Conservation (phyloP, 2,113 vertebrate genomes). For the Sula dactylatra region DNA sequence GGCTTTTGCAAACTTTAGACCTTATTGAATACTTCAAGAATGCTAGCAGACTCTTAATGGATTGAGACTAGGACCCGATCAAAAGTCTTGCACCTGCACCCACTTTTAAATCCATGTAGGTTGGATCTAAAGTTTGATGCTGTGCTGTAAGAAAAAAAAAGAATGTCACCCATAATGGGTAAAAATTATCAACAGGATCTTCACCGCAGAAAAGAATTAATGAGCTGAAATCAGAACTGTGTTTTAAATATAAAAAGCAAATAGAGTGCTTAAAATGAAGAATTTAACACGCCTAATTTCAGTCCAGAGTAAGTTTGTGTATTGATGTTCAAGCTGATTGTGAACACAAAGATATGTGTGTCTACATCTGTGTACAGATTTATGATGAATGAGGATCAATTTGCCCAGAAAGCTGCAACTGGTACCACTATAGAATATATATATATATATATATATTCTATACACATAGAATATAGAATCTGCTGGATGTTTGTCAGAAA, state of each 20-base stretch:
- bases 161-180: background rate
- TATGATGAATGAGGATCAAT: background rate
- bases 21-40: background rate
- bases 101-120: background rate
- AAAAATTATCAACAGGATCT: background rate
- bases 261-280: background rate
- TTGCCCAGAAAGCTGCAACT: background rate
- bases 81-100: background rate
- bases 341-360: background rate
- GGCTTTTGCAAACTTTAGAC: background rate
- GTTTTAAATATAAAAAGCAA: background rate
- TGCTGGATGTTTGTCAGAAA: background rate
- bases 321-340: background rate
- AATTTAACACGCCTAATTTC: background rate
- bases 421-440: background rate
- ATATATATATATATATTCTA: no score
- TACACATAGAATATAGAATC: no score
- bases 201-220: background rate
- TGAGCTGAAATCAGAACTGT: background rate
- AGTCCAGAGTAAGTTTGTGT: rapidly evolving
- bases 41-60: background rate
- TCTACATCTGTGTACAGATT: background rate
- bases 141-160: background rate
- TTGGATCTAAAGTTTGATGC: background rate
- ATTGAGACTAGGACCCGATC: background rate